Conservation (phyloP, 2,888 invertebrate genomes). For the Ophion ventricosus region DNA sequence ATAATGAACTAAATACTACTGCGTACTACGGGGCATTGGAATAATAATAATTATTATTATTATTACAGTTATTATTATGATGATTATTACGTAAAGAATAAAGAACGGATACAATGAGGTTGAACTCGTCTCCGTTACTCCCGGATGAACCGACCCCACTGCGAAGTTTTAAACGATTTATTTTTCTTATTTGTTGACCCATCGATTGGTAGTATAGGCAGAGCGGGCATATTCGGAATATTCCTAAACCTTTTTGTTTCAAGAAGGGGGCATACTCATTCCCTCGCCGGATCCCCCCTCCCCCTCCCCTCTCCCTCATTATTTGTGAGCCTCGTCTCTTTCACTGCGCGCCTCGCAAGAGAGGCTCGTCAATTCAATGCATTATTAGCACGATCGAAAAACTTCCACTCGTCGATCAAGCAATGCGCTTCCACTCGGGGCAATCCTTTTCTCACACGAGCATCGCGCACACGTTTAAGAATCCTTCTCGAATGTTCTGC, state of each 20-base stretch:
- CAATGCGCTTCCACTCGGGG: conserved; percentile 11
- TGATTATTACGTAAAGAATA: not conserved
- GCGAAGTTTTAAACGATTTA: conserved; percentile 43
- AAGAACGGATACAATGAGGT: not conserved
- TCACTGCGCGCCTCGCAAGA: not conserved
- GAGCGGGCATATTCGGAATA: conserved; percentile 35
- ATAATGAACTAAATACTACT: conserved; percentile 6
- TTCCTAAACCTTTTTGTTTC: conserved; percentile 30
- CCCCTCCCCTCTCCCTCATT: conserved; percentile 14
- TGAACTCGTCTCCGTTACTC: not conserved
- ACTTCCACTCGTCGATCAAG: conserved; percentile 53
- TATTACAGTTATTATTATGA: not conserved
- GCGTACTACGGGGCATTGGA: not conserved
- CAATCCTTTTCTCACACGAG: conserved; percentile 31
- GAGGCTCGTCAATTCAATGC: conserved; percentile 47
- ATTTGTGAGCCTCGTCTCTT: conserved; percentile 2
- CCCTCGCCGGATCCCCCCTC: not conserved
- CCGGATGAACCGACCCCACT: conserved; percentile 40
- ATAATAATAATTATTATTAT: conserved; percentile 7
- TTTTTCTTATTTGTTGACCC: conserved; percentile 4
- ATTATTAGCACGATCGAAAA: conserved; percentile 55
- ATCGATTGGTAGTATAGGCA: conserved; percentile 21
- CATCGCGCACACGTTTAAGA: not conserved
- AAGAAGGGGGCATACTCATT: conserved; percentile 1
- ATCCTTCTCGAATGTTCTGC: conserved; percentile 8